phyloP scores from a whole-genome alignment of 2,888 invertebrate species.

The Nemotelus pantherinus region DNA sequence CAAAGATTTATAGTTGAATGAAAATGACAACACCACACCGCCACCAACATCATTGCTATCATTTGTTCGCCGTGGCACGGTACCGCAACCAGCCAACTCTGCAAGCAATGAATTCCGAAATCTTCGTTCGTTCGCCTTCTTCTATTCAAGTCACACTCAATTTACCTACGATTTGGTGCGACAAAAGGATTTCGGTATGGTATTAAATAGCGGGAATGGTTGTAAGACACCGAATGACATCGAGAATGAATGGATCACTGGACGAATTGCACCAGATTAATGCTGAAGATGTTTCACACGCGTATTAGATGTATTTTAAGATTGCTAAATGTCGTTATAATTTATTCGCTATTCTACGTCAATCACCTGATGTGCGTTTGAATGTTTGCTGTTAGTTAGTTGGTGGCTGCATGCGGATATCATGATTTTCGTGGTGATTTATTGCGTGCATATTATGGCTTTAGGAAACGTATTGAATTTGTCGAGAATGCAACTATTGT shows the following conservation, averaged over 20 bases:
- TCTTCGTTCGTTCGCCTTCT: too few relatives aligned
- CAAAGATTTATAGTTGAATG: conserved; percentile 35
- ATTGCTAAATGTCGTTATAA: conserved; percentile 36
- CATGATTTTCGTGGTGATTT: conserved; percentile 31
- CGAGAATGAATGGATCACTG: conserved; percentile 8
- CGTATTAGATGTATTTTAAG: conserved; percentile 37
- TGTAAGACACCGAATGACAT: neutral
- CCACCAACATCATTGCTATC: neutral
- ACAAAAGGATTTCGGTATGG: conserved; percentile 2
- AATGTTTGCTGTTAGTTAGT: neutral
- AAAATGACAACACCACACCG: neutral
- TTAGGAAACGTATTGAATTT: conserved; percentile 30
- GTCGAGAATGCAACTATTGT: neutral
- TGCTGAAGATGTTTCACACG: conserved; percentile 33
- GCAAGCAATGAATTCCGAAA: too few relatives aligned
- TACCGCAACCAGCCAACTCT: too few relatives aligned
- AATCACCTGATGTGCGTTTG: conserved; percentile 8
- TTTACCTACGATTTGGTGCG: neutral
- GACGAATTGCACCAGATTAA: conserved; percentile 40
- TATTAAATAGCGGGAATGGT: too few relatives aligned
- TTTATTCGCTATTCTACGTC: conserved; percentile 32
- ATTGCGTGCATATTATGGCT: conserved; percentile 11
- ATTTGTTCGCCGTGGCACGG: neutral
- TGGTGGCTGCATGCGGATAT: neutral
- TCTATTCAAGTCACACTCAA: neutral